These are phyloP conservation scores for Parascotia fuliginaria DNA, from an alignment of 2,888 invertebrate species.

Conservation along the genomic window DNA sequence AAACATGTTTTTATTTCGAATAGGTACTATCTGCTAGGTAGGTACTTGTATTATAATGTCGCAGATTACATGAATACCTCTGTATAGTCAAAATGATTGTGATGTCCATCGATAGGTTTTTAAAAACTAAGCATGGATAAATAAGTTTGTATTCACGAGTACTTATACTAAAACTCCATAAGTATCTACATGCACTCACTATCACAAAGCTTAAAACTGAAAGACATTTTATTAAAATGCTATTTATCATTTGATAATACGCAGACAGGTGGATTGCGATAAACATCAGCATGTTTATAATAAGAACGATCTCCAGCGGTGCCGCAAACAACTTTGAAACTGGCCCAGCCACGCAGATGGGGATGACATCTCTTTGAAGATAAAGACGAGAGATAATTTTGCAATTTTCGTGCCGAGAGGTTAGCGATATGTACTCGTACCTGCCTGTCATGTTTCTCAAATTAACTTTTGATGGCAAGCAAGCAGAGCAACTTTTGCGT, in stretches of 20 bases:
- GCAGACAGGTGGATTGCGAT: constrained; percentile 64
- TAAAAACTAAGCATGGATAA: too few species aligned
- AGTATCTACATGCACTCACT: too few species aligned
- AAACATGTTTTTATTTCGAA: background rate
- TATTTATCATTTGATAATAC: constrained; percentile 59
- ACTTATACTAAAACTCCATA: too few species aligned
- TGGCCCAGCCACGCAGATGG: constrained; percentile 75
- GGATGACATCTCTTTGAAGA: constrained; percentile 85
- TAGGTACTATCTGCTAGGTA: background rate
- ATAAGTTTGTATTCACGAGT: too few species aligned
- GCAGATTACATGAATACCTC: too few species aligned
- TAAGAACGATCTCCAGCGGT: constrained; percentile 69
- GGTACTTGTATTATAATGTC: too few species aligned
- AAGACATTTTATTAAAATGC: too few species aligned
- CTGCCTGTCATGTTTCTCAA: constrained; percentile 72
- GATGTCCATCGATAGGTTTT: too few species aligned
- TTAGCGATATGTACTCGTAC: constrained; percentile 72
- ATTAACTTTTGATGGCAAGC: constrained; percentile 76
- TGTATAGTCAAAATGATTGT: too few species aligned
- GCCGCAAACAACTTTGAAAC: constrained; percentile 79
- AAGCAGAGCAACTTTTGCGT: constrained; percentile 61
- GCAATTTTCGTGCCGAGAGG: constrained; percentile 79
- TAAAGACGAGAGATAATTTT: constrained; percentile 83
- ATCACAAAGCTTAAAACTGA: too few species aligned
- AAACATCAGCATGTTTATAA: constrained; percentile 72